Evolutionary conservation across 2,797 vertebrate species (phyloP).

Genomic region (Enteromius fasciolatus): DNA sequence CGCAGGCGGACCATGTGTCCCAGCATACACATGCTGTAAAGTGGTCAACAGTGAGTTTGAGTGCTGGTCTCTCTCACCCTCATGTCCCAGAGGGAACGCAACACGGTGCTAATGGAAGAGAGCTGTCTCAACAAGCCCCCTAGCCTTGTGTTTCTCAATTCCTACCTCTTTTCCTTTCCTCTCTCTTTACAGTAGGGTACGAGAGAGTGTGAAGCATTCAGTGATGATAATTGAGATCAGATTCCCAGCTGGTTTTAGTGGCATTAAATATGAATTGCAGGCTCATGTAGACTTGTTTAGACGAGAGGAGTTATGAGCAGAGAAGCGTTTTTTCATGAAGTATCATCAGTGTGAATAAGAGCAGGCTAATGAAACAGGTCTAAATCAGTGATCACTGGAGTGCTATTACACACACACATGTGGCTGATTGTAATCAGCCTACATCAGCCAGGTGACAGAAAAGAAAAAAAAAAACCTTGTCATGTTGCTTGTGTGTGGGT

Average conservation of each 20-base stretch:
- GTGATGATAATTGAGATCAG: conserved; percentile 62
- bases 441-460: conserved; percentile 11
- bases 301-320: conserved; percentile 53
- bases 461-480: not conserved
- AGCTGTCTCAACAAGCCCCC: conserved; percentile 48
- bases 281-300: conserved; percentile 59
- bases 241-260: conserved; percentile 57
- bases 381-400: conserved; percentile 35
- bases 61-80: conserved; percentile 26
- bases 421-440: conserved; percentile 24
- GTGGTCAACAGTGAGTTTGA: conserved; percentile 29
- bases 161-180: conserved; percentile 27
- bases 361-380: conserved; percentile 49
- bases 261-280: conserved; percentile 61
- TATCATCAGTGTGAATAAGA: conserved; percentile 43
- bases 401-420: conserved; percentile 17
- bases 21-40: conserved; percentile 11
- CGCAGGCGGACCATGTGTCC: not conserved
- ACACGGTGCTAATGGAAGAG: conserved; percentile 52
- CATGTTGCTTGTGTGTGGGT: not conserved
- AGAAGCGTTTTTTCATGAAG: conserved; percentile 44
- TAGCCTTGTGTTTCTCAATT: conserved; percentile 14
- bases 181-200: conserved; percentile 45
- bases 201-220: conserved; percentile 53
- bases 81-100: conserved; percentile 39